Evolutionary conservation across 1,140 invertebrate species (phyloP), one percentile per base, ranked within the genome.

Genomic region (Parasteatoda tepidariorum): DNA sequence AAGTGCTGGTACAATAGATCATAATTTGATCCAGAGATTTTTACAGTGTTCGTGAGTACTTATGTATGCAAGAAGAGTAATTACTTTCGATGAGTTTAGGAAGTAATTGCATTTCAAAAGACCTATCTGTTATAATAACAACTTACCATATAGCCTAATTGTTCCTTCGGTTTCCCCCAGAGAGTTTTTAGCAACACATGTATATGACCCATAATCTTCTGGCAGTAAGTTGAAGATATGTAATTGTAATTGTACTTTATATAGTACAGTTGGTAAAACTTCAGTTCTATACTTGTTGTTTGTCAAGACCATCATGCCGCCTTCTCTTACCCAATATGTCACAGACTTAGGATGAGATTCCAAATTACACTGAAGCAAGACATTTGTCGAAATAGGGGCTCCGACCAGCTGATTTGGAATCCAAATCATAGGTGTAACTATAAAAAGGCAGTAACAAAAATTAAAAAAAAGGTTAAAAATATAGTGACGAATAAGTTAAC

Each of bases 101-200:
- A n/a, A n/a, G n/a, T n/a, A n/a, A n/a, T n/a, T n/a, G n/a, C n/a
- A n/a, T n/a, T n/a, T n/a, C n/a, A n/a, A n/a, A n/a, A n/a, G n/a
- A n/a, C n/a, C n/a, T n/a, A n/a, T n/a, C n/a, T n/a, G n/a, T n/a
- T n/a, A n/a, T n/a, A n/a, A n/a, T n/a, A n/a, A n/a, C n/a, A n/a
- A n/a, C n/a, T n/a, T 64, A 84, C 84, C 94, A 88, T 96, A 97
- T 48, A 97, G 90, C 86, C 94, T 92, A 87, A 97, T 97, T 55
- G 93, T 94, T 64, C 95, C 95, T 87, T 97, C 95, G 11, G 95
- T 97, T 89, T 97, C 95, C 78, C 96, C 96, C 71, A 95, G 91
- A 28, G 95, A 95, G 92, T 97, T 97, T 90, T 97, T 97, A 55
- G 95, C 96, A 3, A 97, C 94, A 88, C 96, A 97, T 89, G 96